Conservation (phyloP, 2,113 vertebrate genomes). For the Thamnaconus septentrionalis region DNA sequence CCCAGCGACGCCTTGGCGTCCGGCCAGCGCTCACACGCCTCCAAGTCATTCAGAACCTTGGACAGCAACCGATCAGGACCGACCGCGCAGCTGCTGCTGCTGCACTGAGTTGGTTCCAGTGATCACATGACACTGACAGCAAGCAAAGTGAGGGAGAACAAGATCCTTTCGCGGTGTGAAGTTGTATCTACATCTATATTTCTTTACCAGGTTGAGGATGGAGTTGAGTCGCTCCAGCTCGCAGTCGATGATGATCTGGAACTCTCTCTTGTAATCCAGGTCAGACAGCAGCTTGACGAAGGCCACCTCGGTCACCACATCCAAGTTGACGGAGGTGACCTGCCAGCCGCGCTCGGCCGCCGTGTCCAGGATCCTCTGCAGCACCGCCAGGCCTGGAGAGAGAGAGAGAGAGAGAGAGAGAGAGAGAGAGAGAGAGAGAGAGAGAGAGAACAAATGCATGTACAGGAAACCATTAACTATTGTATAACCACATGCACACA, state of each 20-base stretch:
- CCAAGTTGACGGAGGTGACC: slow-evolving; percentile 93
- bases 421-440: no score
- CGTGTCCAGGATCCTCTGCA: slow-evolving; percentile 93
- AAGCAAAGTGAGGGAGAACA: no score
- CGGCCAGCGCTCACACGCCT: slow-evolving; percentile 3
- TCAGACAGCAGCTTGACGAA: slow-evolving; percentile 90
- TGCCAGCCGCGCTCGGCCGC: slow-evolving; percentile 94
- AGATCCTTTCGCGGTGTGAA: no score
- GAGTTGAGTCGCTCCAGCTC: slow-evolving; percentile 89
- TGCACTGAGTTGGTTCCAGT: no score
- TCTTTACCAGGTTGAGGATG: slow-evolving; percentile 88
- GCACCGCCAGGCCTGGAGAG: slow-evolving; percentile 84
- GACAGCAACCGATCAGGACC: no score
- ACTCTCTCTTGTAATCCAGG: slow-evolving; percentile 91
- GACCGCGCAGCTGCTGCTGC: no score
- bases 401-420: not conserved
- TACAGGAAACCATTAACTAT: no score
- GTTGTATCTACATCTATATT: not conserved
- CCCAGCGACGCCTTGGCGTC: slow-evolving; percentile 2
- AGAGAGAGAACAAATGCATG: no score
- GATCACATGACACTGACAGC: no score
- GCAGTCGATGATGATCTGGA: slow-evolving; percentile 90
- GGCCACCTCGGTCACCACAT: slow-evolving; percentile 85
- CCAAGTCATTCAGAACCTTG: not conserved
- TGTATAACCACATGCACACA: no score